phyloP scores from a whole-genome alignment of 2,113 vertebrate species.

The Sinocyclocheilus anshuiensis region DNA sequence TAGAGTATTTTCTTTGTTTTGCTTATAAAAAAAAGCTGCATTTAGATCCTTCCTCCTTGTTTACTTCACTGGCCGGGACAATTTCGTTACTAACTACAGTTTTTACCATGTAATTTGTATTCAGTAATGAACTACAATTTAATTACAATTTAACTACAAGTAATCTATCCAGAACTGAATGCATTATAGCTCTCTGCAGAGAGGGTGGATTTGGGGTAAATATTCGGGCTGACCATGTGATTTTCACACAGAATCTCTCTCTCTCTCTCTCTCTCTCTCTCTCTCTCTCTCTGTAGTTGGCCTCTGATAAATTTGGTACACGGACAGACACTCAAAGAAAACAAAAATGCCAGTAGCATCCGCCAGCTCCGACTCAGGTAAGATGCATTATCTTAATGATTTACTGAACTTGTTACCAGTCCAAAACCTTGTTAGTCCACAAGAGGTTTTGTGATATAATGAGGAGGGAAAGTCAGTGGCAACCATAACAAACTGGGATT shows the following conservation, averaged over 20 bases:
- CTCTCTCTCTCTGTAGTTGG: slow-evolving; percentile 5
- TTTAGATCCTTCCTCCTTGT: too few relatives aligned
- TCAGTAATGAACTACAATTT: neutral
- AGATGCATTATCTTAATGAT: slow-evolving; percentile 55
- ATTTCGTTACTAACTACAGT: neutral
- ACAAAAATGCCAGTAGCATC: slow-evolving; percentile 83
- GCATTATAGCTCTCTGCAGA: neutral
- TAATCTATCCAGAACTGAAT: neutral
- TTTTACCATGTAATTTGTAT: neutral
- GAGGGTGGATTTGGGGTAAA: slow-evolving; percentile 12
- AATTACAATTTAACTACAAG: neutral
- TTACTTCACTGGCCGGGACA: too few relatives aligned
- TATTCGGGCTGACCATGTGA: neutral
- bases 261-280: too few relatives aligned
- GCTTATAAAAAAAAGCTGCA: too few relatives aligned
- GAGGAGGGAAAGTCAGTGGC: slow-evolving; percentile 11
- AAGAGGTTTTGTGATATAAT: slow-evolving; percentile 14
- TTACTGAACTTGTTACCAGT: neutral
- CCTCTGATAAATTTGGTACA: neutral
- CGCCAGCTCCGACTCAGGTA: slow-evolving; percentile 86
- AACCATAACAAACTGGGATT: neutral
- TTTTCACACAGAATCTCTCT: slow-evolving; percentile 10
- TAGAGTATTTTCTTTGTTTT: too few relatives aligned
- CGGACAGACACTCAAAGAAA: neutral
- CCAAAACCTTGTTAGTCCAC: neutral